Conservation (phyloP, 2,113 vertebrate genomes). For the Syrmaticus mikado region DNA sequence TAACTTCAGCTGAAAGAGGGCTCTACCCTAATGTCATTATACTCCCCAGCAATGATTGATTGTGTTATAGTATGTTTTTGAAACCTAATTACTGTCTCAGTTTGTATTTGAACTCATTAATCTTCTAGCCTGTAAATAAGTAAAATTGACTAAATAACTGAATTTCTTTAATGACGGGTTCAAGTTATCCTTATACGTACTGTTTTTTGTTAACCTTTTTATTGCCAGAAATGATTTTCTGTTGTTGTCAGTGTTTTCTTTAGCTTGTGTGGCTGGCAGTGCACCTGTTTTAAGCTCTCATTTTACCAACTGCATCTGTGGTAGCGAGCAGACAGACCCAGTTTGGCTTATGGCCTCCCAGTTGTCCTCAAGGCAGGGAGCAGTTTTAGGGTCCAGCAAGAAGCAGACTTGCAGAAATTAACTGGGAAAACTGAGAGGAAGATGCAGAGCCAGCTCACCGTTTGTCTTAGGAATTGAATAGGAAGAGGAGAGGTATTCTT, state of each 20-base stretch:
- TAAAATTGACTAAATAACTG: conserved; percentile 98
- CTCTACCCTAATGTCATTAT: conserved; percentile 85
- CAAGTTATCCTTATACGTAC: conserved; percentile 92
- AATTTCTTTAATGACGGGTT: conserved; percentile 95
- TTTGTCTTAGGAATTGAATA: neutral
- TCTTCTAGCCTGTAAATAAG: conserved; percentile 95
- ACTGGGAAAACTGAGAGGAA: neutral
- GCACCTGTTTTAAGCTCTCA: neutral
- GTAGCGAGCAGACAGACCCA: neutral
- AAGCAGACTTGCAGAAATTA: neutral
- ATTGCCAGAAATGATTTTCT: conserved; percentile 84
- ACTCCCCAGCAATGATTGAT: conserved; percentile 94
- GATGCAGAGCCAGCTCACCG: neutral
- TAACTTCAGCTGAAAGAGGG: conserved; percentile 86
- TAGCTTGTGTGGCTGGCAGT: conserved; percentile 47
- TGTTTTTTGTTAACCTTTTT: conserved; percentile 90
- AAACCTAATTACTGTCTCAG: conserved; percentile 96
- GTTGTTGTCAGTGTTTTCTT: conserved; percentile 86
- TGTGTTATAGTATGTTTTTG: conserved; percentile 95
- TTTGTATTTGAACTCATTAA: conserved; percentile 93
- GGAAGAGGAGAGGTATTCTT: neutral
- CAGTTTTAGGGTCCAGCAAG: neutral
- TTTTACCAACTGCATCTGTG: fast-evolving
- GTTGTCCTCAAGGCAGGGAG: neutral
- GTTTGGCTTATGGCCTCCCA: neutral